These are phyloP conservation scores for Anodontia alba DNA, from an alignment of 2,888 invertebrate species.

Conservation along the genomic window DNA sequence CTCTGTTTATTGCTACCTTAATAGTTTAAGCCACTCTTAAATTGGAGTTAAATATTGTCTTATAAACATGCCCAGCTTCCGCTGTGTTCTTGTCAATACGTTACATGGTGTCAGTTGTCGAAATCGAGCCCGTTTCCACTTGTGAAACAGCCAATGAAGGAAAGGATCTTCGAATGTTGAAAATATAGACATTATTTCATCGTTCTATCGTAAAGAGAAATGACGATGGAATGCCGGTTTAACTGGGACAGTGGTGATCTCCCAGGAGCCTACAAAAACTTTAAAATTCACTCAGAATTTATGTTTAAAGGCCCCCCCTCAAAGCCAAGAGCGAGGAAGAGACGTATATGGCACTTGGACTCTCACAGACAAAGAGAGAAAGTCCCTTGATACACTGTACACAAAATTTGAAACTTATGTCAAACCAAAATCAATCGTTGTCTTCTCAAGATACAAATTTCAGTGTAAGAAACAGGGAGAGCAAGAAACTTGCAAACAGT, in stretches of 20 bases:
- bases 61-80: no score
- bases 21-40: no score
- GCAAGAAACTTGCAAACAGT: conserved; percentile 44
- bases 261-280: background rate
- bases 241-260: background rate
- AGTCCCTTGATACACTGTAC: conserved; percentile 19
- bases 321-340: conserved; percentile 37
- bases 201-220: no score
- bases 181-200: no score
- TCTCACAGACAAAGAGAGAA: conserved; percentile 36
- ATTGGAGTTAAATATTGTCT: no score
- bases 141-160: no score
- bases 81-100: no score
- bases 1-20: no score
- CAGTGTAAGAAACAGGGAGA: conserved; percentile 38
- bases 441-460: conserved; percentile 50
- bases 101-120: no score
- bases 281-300: background rate
- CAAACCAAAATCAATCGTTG: conserved; percentile 42
- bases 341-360: conserved; percentile 32
- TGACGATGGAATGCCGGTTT: no score
- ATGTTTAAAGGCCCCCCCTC: conserved; percentile 17
- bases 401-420: conserved; percentile 39
- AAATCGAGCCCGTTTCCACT: no score
- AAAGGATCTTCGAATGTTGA: no score